A percentile compares a stretch with the other conserved stretches of the same genome.
Evolutionary conservation across 2,797 vertebrate species (phyloP).

Genomic region (Lerista edwardsae): DNA sequence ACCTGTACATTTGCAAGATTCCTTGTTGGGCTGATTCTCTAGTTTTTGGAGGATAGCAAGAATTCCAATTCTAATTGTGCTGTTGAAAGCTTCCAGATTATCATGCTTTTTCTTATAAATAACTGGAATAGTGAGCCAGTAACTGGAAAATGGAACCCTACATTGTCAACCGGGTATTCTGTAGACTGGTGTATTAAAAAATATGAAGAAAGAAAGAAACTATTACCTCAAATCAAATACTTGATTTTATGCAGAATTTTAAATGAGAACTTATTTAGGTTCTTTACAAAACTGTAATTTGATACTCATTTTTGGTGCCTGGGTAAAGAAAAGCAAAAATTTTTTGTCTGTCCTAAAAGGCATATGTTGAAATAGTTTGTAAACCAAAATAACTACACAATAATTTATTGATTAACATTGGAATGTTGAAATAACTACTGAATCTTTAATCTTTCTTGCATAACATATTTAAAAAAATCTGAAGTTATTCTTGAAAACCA

Average conservation of each 20-base stretch:
- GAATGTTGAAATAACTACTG: constrained; percentile 61
- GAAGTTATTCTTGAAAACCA: background rate
- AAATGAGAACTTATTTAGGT: constrained; percentile 36
- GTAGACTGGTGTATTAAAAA: constrained; percentile 49
- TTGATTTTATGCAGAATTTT: constrained; percentile 52
- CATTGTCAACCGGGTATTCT: constrained; percentile 42
- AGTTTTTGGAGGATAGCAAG: constrained; percentile 19
- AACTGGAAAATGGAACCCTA: constrained; percentile 27
- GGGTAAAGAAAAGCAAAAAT: constrained; percentile 54
- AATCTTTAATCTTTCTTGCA: constrained; percentile 54
- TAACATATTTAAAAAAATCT: constrained; percentile 34
- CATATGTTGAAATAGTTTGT: constrained; percentile 46
- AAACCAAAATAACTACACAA: constrained; percentile 50
- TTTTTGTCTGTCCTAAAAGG: constrained; percentile 60
- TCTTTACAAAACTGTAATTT: constrained; percentile 32
- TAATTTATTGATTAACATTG: constrained; percentile 55
- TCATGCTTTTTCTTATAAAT: constrained; percentile 28
- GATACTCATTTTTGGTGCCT: constrained; percentile 1
- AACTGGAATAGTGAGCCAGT: constrained; percentile 32
- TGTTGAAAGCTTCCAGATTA: constrained; percentile 17
- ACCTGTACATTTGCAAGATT: constrained; percentile 47
- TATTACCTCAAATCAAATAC: constrained; percentile 39
- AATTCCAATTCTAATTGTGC: constrained; percentile 29
- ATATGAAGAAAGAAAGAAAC: constrained; percentile 41
- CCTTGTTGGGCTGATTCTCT: constrained; percentile 35